Evolutionary conservation across 2,888 invertebrate genomes (phyloP).

Genomic region (Andrena dorsata): DNA sequence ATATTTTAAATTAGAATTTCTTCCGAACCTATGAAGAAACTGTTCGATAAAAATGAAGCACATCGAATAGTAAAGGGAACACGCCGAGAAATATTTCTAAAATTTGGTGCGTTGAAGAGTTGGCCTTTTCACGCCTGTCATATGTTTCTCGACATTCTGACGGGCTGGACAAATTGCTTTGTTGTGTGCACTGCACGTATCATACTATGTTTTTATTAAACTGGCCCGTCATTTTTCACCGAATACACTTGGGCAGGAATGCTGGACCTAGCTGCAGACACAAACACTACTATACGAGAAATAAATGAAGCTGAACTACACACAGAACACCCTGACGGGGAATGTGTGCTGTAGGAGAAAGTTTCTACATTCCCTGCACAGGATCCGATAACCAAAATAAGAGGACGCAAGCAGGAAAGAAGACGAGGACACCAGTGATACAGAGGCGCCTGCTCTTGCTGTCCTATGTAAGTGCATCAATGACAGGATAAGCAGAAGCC

Average conservation of each 20-base stretch:
- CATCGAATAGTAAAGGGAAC: not conserved
- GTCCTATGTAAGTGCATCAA: not conserved
- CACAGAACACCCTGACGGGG: not conserved
- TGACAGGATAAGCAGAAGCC: not conserved
- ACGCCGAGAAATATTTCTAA: slow-evolving; percentile 5
- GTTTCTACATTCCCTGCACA: not conserved
- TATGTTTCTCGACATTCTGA: slow-evolving; percentile 26
- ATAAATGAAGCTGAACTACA: not conserved
- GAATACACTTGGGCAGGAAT: slow-evolving; percentile 6
- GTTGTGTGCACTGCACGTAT: slow-evolving; percentile 15
- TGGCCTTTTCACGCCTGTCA: slow-evolving; percentile 17
- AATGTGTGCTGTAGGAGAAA: not conserved
- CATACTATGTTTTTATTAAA: slow-evolving; percentile 35
- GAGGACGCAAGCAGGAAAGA: not conserved
- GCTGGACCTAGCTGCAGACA: not conserved
- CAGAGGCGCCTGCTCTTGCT: too few relatives aligned
- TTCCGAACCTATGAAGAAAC: slow-evolving; percentile 24
- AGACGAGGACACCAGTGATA: not conserved
- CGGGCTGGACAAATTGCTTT: slow-evolving; percentile 11
- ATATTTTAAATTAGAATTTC: slow-evolving; percentile 14
- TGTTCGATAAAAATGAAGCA: not conserved
- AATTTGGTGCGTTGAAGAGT: slow-evolving; percentile 18
- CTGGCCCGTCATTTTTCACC: slow-evolving; percentile 34
- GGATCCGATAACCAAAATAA: not conserved
- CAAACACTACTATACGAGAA: not conserved